Evolutionary conservation across 1,140 invertebrate genomes (phyloP), one percentile per base, ranked within the genome.

Genomic region (Araneus ventricosus): DNA sequence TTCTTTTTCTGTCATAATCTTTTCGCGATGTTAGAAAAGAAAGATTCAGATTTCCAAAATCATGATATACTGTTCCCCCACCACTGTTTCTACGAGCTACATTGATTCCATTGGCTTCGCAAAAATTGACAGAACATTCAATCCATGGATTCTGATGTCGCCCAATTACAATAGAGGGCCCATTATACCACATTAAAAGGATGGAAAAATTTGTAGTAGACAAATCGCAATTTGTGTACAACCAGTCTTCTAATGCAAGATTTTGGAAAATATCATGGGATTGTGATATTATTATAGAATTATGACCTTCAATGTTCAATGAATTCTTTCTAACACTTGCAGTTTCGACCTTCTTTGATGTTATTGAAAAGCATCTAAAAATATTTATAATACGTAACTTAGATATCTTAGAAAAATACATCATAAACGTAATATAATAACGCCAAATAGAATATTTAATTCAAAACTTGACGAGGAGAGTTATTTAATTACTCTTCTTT

Each of bases 41-140:
- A 86, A 98, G 96, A 96, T 99, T 99, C 0, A 99, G 95, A 96
- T 99, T 99, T 70, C 98, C 99, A 93, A 96, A 95, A 95, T 99
- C 99, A 95, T 99, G 99, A 95, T 98, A 99, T 30, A 99, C 98
- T 27, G 98, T 97, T 17, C 98, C 99, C 92, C 99, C 99, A n/a
- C 98, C 99, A 95, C 98, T 99, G 94, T 98, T 98, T 30, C 99
- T 96, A 86, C 99, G 96, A 1, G 97, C 99, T 27, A 99, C 94
- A 6, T 24, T 84, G 8, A 95, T 94, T 22, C 67, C 67, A 30
- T 88, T 59, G 80, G 96, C 95, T 34, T 97, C 94, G 57, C 96
- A 96, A 4, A 96, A 95, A 88, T 95, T 94, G 0, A 98, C 95
- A 95, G 99, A 98, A 3, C 97, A 97, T 95, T 99, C 99, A 30